Percentiles rank a stretch among this genome's conserved stretches.
phyloP scores from a whole-genome alignment of 1,140 invertebrate species.

The Lerema accius region DNA sequence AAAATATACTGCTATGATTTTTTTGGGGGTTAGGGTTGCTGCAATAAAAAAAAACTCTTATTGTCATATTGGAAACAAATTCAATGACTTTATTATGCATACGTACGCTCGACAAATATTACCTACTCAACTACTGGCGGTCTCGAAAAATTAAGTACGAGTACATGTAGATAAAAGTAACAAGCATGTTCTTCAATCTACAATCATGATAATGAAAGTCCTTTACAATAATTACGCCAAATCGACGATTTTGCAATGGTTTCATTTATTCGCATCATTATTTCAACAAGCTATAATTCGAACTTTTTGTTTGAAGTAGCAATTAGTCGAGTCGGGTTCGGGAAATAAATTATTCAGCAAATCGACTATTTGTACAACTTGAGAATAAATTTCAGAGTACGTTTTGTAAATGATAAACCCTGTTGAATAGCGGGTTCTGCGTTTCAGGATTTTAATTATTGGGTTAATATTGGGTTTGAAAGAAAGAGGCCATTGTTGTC shows the following conservation, averaged over 20 bases:
- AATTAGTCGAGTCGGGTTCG: constrained; percentile 29
- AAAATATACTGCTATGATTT: too few relatives aligned
- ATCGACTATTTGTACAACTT: constrained; percentile 34
- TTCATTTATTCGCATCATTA: constrained; percentile 1
- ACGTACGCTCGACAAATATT: too few relatives aligned
- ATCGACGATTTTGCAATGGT: not conserved
- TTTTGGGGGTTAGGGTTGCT: too few relatives aligned
- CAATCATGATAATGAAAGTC: not conserved
- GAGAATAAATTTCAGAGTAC: constrained; percentile 34
- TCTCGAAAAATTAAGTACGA: too few relatives aligned
- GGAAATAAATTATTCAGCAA: constrained; percentile 40
- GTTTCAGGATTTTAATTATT: constrained; percentile 23
- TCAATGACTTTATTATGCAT: too few relatives aligned
- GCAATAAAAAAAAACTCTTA: too few relatives aligned
- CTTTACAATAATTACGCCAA: not conserved
- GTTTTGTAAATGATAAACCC: constrained; percentile 34
- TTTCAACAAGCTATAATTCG: constrained; percentile 31
- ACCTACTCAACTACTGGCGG: too few relatives aligned
- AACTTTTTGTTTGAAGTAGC: constrained; percentile 31
- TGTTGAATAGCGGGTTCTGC: constrained; percentile 14
- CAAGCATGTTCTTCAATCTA: too few relatives aligned
- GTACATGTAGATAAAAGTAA: not conserved
- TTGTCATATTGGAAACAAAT: too few relatives aligned
- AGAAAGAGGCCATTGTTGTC: not conserved
- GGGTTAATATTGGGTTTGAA: not conserved